Conservation (phyloP, 2,113 vertebrate genomes). For the Gulo gulo region DNA sequence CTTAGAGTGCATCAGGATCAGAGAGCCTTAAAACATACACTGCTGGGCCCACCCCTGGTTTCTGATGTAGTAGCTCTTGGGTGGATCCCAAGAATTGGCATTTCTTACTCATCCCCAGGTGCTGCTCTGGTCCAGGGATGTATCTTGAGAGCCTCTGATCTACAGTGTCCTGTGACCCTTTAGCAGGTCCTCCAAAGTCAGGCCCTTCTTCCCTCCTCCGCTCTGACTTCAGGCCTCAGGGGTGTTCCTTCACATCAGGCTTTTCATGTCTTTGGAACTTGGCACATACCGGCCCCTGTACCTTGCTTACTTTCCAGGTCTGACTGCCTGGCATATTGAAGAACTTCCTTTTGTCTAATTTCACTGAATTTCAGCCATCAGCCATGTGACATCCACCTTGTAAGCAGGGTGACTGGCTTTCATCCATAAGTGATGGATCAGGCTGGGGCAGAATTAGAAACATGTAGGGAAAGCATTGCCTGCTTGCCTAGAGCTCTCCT, state of each 20-base stretch:
- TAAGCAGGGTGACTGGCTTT: background rate
- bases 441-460: background rate
- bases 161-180: no score
- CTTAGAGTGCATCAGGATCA: background rate
- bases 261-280: background rate
- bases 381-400: background rate
- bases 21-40: background rate
- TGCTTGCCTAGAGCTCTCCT: background rate
- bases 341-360: background rate
- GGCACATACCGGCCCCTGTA: background rate
- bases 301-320: background rate
- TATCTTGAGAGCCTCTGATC: background rate
- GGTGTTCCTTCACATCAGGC: no score
- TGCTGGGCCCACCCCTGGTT: background rate
- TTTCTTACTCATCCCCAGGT: background rate
- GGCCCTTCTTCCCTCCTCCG: background rate
- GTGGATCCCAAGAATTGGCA: background rate
- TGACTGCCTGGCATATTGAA: background rate
- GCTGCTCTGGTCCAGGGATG: background rate
- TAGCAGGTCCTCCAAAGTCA: background rate
- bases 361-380: background rate
- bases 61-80: background rate
- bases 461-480: background rate
- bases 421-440: background rate
- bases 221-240: background rate